A percentile compares a stretch with the other conserved stretches of the same genome.
Evolutionary conservation across 2,797 vertebrate species (phyloP).

Genomic region (Crocidura indochinensis): DNA sequence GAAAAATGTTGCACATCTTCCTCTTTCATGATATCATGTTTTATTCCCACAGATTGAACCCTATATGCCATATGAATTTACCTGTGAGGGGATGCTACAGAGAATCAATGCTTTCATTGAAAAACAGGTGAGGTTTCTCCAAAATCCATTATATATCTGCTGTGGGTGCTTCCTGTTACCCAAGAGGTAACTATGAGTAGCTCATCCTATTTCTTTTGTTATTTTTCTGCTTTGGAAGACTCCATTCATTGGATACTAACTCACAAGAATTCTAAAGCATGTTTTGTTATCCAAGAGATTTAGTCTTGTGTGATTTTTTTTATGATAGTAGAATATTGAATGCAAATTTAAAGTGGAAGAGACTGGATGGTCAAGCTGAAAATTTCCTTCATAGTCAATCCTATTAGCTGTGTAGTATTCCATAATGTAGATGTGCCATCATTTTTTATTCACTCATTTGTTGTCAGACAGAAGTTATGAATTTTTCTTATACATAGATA

Average conservation of each 20-base stretch:
- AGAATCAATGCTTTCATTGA: constrained; percentile 98
- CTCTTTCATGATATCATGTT: not conserved
- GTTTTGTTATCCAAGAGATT: not conserved
- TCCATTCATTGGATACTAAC: not conserved
- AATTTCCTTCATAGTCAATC: not conserved
- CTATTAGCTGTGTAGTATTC: too few species aligned
- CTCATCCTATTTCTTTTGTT: not conserved
- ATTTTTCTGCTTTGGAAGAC: constrained; percentile 49
- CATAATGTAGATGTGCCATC: too few species aligned
- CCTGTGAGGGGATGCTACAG: constrained; percentile 99
- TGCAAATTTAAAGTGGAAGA: too few species aligned
- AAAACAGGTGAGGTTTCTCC: constrained; percentile 93
- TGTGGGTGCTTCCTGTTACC: not conserved
- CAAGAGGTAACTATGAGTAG: not conserved
- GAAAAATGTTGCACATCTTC: not conserved
- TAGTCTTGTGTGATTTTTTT: not conserved
- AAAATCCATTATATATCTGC: accelerated
- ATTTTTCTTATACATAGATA: too few species aligned
- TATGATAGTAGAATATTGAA: too few species aligned
- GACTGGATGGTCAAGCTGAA: not conserved
- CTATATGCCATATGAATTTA: constrained; percentile 98
- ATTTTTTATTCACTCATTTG: too few species aligned
- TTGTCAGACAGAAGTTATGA: too few species aligned
- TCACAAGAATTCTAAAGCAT: constrained; percentile 9
- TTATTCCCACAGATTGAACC: constrained; percentile 95